phyloP scores from a whole-genome alignment of 2,113 vertebrate species.

The Podocnemis expansa region DNA sequence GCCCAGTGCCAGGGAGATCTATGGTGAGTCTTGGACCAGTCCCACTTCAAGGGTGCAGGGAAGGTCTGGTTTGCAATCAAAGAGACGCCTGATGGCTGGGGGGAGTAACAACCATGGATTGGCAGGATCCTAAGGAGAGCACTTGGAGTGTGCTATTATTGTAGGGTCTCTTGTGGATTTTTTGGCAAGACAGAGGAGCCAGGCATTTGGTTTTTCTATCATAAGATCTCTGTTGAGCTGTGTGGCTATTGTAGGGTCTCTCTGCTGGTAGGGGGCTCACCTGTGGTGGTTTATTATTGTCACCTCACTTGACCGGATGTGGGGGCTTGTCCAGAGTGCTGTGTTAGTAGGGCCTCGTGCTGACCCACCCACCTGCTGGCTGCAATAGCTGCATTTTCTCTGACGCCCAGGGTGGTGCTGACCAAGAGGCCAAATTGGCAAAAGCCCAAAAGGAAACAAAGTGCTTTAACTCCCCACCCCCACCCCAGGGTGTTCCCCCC shows the following conservation, averaged over 20 bases:
- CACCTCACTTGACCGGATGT: no score
- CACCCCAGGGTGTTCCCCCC: no score
- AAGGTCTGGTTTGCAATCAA: background rate
- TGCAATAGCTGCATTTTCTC: background rate
- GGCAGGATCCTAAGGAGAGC: background rate
- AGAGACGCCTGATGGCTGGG: no score
- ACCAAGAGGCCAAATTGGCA: background rate
- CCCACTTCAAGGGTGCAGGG: no score
- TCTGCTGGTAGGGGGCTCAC: no score
- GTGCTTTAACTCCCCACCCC: no score
- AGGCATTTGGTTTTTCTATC: no score
- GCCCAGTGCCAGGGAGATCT: constrained; percentile 72
- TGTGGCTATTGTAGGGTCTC: background rate
- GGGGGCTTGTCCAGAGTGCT: no score
- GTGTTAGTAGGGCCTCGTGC: no score
- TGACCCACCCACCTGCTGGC: background rate
- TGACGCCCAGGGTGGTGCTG: no score
- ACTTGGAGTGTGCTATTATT: background rate
- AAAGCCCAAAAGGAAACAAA: background rate
- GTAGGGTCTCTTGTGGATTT: background rate
- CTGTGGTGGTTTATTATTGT: background rate
- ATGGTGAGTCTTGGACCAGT: constrained; percentile 59
- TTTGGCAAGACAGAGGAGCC: no score
- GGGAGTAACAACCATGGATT: no score
- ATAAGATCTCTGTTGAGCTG: background rate